Conservation (phyloP, 30 jellyfish, hydroid and myxozoan genomes). For the Chironex yamaguchii region DNA sequence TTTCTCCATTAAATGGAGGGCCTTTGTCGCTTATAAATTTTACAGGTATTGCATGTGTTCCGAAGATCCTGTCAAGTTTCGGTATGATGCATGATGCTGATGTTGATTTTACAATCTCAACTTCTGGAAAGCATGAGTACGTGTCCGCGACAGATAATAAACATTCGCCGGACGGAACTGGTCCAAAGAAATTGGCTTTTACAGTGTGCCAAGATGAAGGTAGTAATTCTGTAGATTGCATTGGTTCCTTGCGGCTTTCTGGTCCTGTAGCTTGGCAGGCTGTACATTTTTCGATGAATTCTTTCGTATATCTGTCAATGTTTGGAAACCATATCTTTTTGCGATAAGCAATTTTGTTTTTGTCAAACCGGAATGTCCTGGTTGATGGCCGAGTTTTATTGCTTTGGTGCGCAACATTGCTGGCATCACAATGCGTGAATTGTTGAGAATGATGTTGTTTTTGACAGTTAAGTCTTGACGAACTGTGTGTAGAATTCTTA, state of each 20-base stretch:
- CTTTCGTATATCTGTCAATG: neutral
- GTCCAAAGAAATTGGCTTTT: too few species aligned
- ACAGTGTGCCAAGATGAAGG: too few species aligned
- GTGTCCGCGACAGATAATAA: too few species aligned
- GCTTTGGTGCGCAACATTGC: neutral
- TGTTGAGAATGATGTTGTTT: neutral
- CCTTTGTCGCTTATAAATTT: too few species aligned
- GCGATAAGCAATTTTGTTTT: neutral
- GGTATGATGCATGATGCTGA: too few species aligned
- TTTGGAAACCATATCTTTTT: slow-evolving; percentile 8
- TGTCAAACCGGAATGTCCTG: neutral
- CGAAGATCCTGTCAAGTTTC: too few species aligned
- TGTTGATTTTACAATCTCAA: too few species aligned
- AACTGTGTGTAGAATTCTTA: neutral
- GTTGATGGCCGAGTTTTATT: neutral
- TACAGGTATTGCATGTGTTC: too few species aligned
- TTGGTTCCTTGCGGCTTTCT: slow-evolving; percentile 2
- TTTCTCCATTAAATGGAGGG: too few species aligned
- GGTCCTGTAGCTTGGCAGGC: slow-evolving; percentile 29
- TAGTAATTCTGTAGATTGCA: too few species aligned
- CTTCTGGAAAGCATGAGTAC: too few species aligned
- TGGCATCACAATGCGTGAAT: neutral
- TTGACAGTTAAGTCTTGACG: neutral
- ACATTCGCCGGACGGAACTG: too few species aligned
- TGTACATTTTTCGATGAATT: neutral